Percentiles rank a stretch among this genome's conserved stretches.
These are phyloP conservation scores for Cosmia pyralina DNA, from an alignment of 2,888 invertebrate species.

Conservation along the genomic window DNA sequence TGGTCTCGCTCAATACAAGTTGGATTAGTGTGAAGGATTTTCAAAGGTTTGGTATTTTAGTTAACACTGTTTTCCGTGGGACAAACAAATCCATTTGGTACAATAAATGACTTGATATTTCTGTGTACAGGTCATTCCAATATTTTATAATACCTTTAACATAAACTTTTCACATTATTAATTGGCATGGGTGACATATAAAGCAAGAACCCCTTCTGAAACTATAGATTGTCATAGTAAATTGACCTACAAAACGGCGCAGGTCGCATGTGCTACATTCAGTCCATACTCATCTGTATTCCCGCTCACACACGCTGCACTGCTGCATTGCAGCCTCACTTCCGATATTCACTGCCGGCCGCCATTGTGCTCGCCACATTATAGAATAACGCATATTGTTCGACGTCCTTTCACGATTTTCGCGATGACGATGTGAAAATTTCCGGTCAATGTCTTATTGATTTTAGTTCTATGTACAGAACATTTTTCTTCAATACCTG, in stretches of 20 bases:
- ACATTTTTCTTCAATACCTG: conserved; percentile 1
- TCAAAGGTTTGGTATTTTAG: background rate
- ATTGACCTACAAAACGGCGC: background rate
- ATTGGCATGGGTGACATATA: background rate
- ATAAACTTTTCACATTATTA: background rate
- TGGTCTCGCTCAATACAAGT: conserved; percentile 8
- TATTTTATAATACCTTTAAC: background rate
- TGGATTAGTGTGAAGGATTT: background rate
- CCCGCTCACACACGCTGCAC: background rate
- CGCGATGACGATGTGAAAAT: conserved; percentile 53
- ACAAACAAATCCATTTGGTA: background rate
- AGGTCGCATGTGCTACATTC: no score
- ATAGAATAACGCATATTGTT: conserved; percentile 58
- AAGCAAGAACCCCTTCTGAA: background rate
- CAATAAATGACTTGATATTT: background rate
- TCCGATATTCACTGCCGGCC: conserved; percentile 44
- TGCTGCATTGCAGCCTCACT: conserved; percentile 17
- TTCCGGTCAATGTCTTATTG: conserved; percentile 49
- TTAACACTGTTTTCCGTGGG: background rate
- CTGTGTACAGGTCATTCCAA: background rate
- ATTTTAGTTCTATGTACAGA: background rate
- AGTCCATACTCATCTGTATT: conserved; percentile 1
- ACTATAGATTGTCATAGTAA: background rate
- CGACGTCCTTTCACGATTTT: conserved; percentile 57
- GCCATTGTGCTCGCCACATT: conserved; percentile 45